Conservation (phyloP, 2,888 invertebrate genomes). For the Athalia rosae region DNA sequence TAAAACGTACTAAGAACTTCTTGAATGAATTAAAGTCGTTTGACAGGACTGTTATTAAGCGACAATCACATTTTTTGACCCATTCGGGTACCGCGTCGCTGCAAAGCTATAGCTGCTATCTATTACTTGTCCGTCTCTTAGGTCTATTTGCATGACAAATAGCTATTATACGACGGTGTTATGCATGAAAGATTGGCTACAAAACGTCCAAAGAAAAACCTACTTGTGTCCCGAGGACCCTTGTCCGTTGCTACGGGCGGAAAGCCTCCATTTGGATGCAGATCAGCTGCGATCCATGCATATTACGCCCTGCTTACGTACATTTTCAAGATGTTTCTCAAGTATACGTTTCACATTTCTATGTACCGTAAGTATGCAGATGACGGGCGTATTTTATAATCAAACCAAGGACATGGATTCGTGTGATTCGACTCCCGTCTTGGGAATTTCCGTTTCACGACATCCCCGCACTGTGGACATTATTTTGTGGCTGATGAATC, state of each 20-base stretch:
- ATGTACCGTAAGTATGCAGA: background rate
- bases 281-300: slow-evolving; percentile 42
- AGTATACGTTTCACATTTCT: slow-evolving; percentile 31
- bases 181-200: slow-evolving; percentile 43
- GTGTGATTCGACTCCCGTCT: background rate
- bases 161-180: slow-evolving; percentile 35
- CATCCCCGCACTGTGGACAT: background rate
- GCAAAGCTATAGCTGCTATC: slow-evolving; percentile 14
- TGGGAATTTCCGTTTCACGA: background rate
- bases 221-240: slow-evolving; percentile 30
- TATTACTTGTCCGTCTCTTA: slow-evolving; percentile 35
- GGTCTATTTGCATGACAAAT: slow-evolving; percentile 43
- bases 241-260: slow-evolving; percentile 36
- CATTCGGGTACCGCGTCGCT: background rate
- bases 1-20: slow-evolving; percentile 24
- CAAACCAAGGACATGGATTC: background rate
- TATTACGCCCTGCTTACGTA: slow-evolving; percentile 27
- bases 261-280: slow-evolving; percentile 44
- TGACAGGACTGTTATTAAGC: slow-evolving; percentile 37
- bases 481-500: slow-evolving; percentile 11
- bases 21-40: slow-evolving; percentile 27
- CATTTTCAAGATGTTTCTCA: slow-evolving; percentile 14
- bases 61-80: slow-evolving; percentile 35
- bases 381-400: background rate
- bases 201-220: slow-evolving; percentile 33